Evolutionary conservation across 2,888 invertebrate genomes (phyloP).

Genomic region (Biston stratarius): DNA sequence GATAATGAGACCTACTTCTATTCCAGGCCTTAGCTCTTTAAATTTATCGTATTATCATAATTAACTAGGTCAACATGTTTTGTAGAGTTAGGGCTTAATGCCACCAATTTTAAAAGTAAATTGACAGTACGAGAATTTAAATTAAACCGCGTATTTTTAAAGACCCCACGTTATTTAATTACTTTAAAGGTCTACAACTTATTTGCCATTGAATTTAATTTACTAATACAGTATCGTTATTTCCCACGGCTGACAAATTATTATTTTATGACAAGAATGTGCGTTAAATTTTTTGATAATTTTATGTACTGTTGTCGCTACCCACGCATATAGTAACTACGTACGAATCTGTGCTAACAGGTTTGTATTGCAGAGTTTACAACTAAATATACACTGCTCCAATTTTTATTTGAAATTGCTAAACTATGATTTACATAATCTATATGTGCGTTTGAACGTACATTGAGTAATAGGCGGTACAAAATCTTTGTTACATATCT

Average conservation of each 20-base stretch:
- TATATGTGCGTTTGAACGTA: constrained; percentile 3
- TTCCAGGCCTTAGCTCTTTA: too few species aligned
- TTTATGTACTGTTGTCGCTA: background rate
- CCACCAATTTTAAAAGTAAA: background rate
- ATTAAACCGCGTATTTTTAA: constrained; percentile 5
- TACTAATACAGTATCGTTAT: constrained; percentile 18
- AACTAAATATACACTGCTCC: constrained; percentile 29
- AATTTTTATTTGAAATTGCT: constrained; percentile 36
- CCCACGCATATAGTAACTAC: constrained; percentile 23
- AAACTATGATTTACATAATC: constrained; percentile 33
- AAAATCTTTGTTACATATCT: constrained; percentile 23
- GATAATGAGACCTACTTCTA: too few species aligned
- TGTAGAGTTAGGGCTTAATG: background rate
- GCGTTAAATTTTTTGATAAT: constrained; percentile 18
- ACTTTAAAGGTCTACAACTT: constrained; percentile 31
- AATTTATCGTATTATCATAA: background rate
- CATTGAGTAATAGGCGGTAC: constrained; percentile 23
- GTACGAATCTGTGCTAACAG: constrained; percentile 13
- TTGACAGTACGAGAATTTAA: background rate
- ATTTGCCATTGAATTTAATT: constrained; percentile 31
- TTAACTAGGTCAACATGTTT: background rate
- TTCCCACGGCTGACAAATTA: constrained; percentile 28
- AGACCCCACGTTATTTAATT: constrained; percentile 7
- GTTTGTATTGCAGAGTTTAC: constrained; percentile 19
- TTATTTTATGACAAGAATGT: constrained; percentile 30